Conservation (phyloP, 2,888 invertebrate species). For the Carpatolechia fugitivella region DNA sequence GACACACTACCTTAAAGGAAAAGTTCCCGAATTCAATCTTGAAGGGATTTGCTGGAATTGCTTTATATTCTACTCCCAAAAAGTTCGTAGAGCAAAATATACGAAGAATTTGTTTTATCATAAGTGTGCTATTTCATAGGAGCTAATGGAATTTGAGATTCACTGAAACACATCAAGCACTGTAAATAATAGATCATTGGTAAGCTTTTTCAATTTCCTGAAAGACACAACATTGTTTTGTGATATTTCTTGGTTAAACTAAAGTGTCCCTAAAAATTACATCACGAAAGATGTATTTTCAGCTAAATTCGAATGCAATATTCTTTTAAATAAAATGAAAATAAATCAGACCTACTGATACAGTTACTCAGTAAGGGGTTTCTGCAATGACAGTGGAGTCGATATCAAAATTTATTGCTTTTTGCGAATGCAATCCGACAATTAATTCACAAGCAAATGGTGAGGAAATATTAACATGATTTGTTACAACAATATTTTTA, state of each 20-base stretch:
- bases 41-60: constrained; percentile 60
- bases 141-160: background rate
- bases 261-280: background rate
- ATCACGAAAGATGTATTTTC: too few species aligned
- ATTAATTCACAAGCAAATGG: constrained; percentile 38
- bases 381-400: constrained; percentile 35
- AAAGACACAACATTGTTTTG: too few species aligned
- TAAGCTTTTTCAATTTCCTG: too few species aligned
- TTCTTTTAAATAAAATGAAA: too few species aligned
- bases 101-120: background rate
- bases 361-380: constrained; percentile 43
- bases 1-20: constrained; percentile 54
- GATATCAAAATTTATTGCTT: constrained; percentile 46
- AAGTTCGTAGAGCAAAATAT: constrained; percentile 10
- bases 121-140: background rate
- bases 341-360: constrained; percentile 37
- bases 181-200: background rate
- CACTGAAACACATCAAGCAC: background rate
- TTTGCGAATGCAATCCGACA: constrained; percentile 36
- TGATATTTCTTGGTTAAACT: too few species aligned
- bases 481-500: constrained; percentile 1
- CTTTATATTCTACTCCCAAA: constrained; percentile 43
- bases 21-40: constrained; percentile 72
- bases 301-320: background rate
- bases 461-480: constrained; percentile 38